These are phyloP conservation scores for Chelonus insularis DNA, from an alignment of 1,140 invertebrate genomes.

Conservation along the genomic window DNA sequence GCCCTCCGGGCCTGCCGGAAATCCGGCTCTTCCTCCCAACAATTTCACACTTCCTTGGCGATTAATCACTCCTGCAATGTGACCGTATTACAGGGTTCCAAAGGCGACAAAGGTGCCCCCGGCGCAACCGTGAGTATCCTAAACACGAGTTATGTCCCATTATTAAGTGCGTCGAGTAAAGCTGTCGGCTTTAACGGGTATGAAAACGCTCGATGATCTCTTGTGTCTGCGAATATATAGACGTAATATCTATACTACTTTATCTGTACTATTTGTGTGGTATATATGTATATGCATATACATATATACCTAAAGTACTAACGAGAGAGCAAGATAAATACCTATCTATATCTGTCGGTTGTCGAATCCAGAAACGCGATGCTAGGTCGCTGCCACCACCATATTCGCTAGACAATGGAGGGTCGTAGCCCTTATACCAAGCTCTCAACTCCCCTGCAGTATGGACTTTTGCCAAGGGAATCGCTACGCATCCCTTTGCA, in stretches of 20 bases:
- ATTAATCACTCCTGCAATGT: conserved; percentile 33
- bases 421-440: conserved; percentile 17
- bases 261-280: background rate
- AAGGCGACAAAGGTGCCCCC: conserved; percentile 85
- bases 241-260: background rate
- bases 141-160: conserved; percentile 33
- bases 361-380: background rate
- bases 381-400: conserved; percentile 16
- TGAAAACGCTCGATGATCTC: background rate
- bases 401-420: conserved; percentile 17
- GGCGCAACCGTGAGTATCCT: conserved; percentile 80
- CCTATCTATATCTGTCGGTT: conserved; percentile 8
- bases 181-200: background rate
- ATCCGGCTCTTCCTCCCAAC: conserved; percentile 26
- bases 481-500: conserved; percentile 5
- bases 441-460: background rate
- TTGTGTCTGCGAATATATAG: background rate
- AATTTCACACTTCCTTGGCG: conserved; percentile 29
- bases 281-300: background rate
- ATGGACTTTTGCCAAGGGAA: conserved; percentile 25
- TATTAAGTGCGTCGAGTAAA: conserved; percentile 18
- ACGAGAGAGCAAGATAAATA: conserved; percentile 1
- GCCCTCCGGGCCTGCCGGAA: conserved; percentile 12
- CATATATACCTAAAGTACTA: background rate
- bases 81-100: conserved; percentile 71